phyloP scores from a whole-genome alignment of 2,797 vertebrate genomes.

The Myotis pilosus region DNA sequence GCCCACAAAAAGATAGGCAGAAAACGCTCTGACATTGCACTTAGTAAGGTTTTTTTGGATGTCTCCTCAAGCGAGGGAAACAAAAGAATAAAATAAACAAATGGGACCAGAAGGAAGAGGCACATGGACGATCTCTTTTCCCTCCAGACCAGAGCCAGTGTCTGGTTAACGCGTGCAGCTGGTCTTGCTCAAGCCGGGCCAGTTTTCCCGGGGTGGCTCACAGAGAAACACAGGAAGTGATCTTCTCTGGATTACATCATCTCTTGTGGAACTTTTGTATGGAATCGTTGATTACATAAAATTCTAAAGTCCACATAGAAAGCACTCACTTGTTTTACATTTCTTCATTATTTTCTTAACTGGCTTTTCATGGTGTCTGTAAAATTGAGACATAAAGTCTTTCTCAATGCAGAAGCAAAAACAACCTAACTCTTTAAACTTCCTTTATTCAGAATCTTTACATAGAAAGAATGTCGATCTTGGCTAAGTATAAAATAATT shows the following conservation, averaged over 20 bases:
- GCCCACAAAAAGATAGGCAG: neutral
- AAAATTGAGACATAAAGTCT: conserved; percentile 5
- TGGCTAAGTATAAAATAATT: neutral
- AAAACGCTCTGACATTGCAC: neutral
- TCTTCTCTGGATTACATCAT: neutral
- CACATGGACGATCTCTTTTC: neutral
- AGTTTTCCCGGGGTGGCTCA: neutral
- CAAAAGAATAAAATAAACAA: neutral
- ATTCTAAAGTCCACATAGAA: neutral
- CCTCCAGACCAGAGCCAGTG: neutral
- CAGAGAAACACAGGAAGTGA: neutral
- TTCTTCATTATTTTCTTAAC: neutral
- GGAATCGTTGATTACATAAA: neutral
- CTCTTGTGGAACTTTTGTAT: neutral
- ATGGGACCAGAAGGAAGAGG: neutral
- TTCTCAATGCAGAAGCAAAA: neutral
- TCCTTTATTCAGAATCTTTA: neutral
- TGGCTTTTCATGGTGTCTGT: neutral
- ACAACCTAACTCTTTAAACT: neutral
- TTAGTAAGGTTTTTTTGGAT: neutral
- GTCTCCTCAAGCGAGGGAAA: neutral
- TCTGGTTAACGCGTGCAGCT: accelerated
- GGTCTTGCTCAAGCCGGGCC: neutral
- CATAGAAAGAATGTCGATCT: neutral
- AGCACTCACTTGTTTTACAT: neutral